Conservation (phyloP, 1,140 invertebrate genomes). For the Meteorus sp. region DNA sequence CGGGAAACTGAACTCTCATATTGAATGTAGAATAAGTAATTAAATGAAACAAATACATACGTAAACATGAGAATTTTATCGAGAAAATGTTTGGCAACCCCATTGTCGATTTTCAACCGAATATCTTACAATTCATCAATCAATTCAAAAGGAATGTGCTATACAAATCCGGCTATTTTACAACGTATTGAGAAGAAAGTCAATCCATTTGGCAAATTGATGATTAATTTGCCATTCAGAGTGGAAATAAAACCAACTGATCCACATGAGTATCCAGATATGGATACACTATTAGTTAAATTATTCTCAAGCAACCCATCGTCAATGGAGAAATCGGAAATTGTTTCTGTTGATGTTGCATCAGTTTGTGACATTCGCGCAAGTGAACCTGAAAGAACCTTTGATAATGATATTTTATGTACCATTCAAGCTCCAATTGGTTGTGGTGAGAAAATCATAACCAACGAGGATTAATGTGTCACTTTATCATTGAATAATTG, state of each 20-base stretch:
- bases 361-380: constrained; percentile 19
- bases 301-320: constrained; percentile 5
- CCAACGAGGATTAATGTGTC: too few species aligned
- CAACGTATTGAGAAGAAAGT: constrained; percentile 26
- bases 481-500: neutral
- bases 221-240: constrained; percentile 26
- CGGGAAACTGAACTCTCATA: too few species aligned
- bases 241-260: constrained; percentile 28
- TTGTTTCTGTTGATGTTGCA: constrained; percentile 18
- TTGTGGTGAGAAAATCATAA: constrained; percentile 28
- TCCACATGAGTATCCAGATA: constrained; percentile 29
- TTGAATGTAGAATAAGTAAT: too few species aligned
- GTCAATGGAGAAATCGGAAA: neutral
- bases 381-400: neutral
- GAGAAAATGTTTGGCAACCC: neutral
- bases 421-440: constrained; percentile 26
- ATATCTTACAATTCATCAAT: neutral
- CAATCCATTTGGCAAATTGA: constrained; percentile 29
- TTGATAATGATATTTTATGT: constrained; percentile 6
- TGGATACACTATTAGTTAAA: constrained; percentile 28
- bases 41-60: too few species aligned
- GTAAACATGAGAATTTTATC: neutral
- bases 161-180: neutral
- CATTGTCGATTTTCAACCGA: neutral
- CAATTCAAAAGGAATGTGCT: neutral